Conservation (phyloP, 1,140 invertebrate species). For the Himalopsyche phryganea region DNA sequence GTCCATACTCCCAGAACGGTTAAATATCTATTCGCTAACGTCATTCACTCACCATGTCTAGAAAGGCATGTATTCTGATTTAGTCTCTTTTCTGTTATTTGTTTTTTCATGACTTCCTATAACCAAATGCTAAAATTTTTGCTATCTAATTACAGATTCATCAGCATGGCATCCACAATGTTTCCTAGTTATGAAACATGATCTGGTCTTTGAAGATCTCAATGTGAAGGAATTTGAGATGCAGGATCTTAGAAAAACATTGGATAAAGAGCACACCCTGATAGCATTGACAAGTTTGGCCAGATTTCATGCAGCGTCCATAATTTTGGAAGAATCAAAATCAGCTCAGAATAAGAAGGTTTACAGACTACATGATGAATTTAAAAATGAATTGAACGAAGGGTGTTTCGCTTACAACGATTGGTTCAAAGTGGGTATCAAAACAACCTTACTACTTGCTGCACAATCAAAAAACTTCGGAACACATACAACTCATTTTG, state of each 20-base stretch:
- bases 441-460: slow-evolving; percentile 5
- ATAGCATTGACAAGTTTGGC: slow-evolving; percentile 12
- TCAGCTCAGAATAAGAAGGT: slow-evolving; percentile 2
- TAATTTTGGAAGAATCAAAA: slow-evolving; percentile 21
- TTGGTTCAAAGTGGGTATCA: slow-evolving; percentile 10
- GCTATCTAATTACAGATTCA: slow-evolving; percentile 15
- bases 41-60: too few relatives aligned
- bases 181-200: slow-evolving; percentile 4
- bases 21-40: too few relatives aligned
- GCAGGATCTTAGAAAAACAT: slow-evolving; percentile 1
- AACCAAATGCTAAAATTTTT: too few relatives aligned
- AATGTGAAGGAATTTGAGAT: slow-evolving; percentile 18
- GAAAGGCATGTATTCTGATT: too few relatives aligned
- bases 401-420: slow-evolving; percentile 13
- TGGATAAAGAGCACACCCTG: slow-evolving; percentile 17
- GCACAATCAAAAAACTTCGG: slow-evolving; percentile 12
- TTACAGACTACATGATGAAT: slow-evolving; percentile 18
- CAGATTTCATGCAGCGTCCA: slow-evolving; percentile 20
- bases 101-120: too few relatives aligned
- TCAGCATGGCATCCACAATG: slow-evolving; percentile 11
- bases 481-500: neutral
- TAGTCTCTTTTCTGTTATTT: too few relatives aligned
- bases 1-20: too few relatives aligned
- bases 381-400: slow-evolving; percentile 5
- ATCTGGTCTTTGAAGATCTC: slow-evolving; percentile 28